Conservation (phyloP, 2,113 vertebrate species). For the western clawed frog (Xenopus tropicalis) region UCB_Xtro_10.0 CM004446.2:65967001-65967500, state of each 20-base stretch:
- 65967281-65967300: slow-evolving; percentile 50
- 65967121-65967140: no score
- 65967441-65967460: slow-evolving; percentile 48
- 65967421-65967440: slow-evolving; percentile 41
- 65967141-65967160: no score
- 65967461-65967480: slow-evolving; percentile 40
- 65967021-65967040: no score
- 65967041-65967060: no score
- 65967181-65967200: neutral
- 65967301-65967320: slow-evolving; percentile 48
- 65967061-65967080: no score
- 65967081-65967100: no score
- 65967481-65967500: slow-evolving; percentile 54
- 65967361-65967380: slow-evolving; percentile 54
- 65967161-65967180: neutral
- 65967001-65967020: no score
- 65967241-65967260: slow-evolving; percentile 44
- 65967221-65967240: neutral
- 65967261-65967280: slow-evolving; percentile 45
- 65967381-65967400: slow-evolving; percentile 41
- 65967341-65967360: slow-evolving; percentile 51
- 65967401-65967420: slow-evolving; percentile 36
- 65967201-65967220: neutral
- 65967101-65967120: no score
- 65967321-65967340: slow-evolving; percentile 55